phyloP scores from a whole-genome alignment of 2,113 vertebrate genomes.

The Microtus ochrogaster region DNA sequence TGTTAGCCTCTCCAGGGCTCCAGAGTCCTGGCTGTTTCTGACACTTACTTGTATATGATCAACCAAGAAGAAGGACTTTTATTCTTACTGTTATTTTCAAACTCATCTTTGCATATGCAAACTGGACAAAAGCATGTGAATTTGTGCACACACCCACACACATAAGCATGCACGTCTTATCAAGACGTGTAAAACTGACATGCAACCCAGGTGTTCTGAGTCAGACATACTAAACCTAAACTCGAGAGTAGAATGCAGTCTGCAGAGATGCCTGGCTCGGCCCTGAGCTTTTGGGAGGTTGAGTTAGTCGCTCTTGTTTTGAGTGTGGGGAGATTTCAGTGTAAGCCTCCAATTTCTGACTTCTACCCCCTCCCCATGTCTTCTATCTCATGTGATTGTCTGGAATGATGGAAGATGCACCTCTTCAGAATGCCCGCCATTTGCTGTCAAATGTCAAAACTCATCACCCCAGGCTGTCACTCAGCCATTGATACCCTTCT shows the following conservation, averaged over 20 bases:
- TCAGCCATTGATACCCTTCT: not conserved
- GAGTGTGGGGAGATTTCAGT: not conserved
- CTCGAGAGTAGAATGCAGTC: not conserved
- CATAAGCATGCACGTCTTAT: not conserved
- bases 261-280: not conserved
- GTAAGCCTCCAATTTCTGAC: not conserved
- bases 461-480: too few relatives aligned
- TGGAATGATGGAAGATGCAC: not conserved
- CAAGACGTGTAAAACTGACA: slow-evolving; percentile 17
- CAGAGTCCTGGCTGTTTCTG: not conserved
- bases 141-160: not conserved
- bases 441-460: too few relatives aligned
- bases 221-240: not conserved
- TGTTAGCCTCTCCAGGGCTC: not conserved
- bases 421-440: too few relatives aligned
- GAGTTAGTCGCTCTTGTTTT: not conserved
- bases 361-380: not conserved
- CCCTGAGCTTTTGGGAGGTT: not conserved
- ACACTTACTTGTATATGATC: not conserved
- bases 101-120: not conserved
- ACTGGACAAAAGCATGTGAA: not conserved
- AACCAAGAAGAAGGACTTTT: not conserved
- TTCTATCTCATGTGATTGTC: not conserved
- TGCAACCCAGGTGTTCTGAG: slow-evolving; percentile 5
- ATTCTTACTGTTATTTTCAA: not conserved